Conservation (phyloP, 2,113 vertebrate genomes). For the Oryzias melastigma region DNA sequence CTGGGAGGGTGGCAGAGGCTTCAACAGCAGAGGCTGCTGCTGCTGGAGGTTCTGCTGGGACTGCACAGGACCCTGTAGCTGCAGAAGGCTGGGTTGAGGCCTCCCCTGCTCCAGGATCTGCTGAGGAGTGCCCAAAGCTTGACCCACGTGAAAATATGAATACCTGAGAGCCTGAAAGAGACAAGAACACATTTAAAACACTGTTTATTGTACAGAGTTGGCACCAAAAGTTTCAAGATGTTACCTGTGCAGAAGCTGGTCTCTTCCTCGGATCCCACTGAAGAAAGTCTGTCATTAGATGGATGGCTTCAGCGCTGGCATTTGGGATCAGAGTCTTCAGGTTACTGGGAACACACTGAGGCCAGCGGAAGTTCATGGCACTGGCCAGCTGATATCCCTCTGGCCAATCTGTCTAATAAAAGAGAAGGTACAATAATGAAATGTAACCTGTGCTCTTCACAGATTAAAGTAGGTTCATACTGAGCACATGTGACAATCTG, state of each 20-base stretch:
- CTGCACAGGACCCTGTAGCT: constrained; percentile 65
- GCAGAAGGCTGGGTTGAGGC: constrained; percentile 76
- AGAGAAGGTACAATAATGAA: too few relatives aligned
- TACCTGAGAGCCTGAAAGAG: constrained; percentile 85
- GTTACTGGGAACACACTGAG: constrained; percentile 91
- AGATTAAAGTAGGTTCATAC: too few relatives aligned
- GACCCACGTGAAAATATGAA: constrained; percentile 88
- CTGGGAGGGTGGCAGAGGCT: constrained; percentile 83
- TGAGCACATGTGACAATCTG: too few relatives aligned
- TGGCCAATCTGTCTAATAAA: constrained; percentile 88
- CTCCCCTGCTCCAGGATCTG: constrained; percentile 81
- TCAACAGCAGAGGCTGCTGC: constrained; percentile 74
- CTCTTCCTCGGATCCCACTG: constrained; percentile 96
- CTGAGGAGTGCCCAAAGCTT: constrained; percentile 80
- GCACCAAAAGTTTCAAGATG: neutral
- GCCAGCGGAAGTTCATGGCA: constrained; percentile 96
- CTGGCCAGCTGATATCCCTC: constrained; percentile 92
- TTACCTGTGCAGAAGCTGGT: constrained; percentile 91
- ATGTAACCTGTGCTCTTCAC: too few relatives aligned
- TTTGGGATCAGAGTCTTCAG: constrained; percentile 95
- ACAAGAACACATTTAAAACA: neutral
- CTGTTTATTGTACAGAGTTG: neutral
- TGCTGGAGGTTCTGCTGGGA: constrained; percentile 72
- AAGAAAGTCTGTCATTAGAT: constrained; percentile 90
- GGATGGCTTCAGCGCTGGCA: constrained; percentile 89